phyloP scores from a whole-genome alignment of 2,888 invertebrate genomes.

The Troides aeacus region DNA sequence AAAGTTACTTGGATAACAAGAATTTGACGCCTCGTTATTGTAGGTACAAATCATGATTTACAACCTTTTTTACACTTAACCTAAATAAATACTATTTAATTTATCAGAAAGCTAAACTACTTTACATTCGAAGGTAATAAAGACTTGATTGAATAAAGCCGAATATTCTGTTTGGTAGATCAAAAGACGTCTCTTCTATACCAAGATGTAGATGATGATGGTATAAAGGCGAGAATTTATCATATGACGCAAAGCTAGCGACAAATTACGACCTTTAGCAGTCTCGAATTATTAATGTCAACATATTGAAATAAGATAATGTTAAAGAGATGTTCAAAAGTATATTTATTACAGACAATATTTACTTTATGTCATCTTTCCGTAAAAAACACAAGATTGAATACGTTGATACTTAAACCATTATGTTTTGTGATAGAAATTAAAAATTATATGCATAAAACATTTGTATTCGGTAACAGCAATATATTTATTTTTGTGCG shows the following conservation, averaged over 20 bases:
- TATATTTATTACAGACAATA: conserved; percentile 47
- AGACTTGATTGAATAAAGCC: conserved; percentile 57
- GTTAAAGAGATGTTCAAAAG: too few relatives aligned
- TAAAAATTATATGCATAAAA: too few relatives aligned
- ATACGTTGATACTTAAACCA: background rate
- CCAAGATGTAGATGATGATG: conserved; percentile 50
- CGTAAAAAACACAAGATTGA: background rate
- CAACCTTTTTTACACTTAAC: too few relatives aligned
- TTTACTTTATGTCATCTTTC: background rate
- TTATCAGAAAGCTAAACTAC: too few relatives aligned
- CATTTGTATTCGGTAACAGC: background rate
- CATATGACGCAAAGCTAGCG: conserved; percentile 30
- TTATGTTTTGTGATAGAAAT: background rate
- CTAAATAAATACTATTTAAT: too few relatives aligned
- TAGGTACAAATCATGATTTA: too few relatives aligned
- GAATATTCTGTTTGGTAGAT: conserved; percentile 52
- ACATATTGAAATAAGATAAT: too few relatives aligned
- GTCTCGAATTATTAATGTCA: conserved; percentile 46
- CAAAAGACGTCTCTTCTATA: conserved; percentile 45
- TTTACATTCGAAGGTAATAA: conserved; percentile 46
- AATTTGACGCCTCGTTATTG: too few relatives aligned
- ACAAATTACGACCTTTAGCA: conserved; percentile 42
- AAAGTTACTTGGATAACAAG: too few relatives aligned
- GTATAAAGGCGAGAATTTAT: conserved; percentile 1
- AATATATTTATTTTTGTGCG: too few relatives aligned